phyloP scores from a whole-genome alignment of 1,140 invertebrate genomes.

The Dreissena polymorpha region DNA sequence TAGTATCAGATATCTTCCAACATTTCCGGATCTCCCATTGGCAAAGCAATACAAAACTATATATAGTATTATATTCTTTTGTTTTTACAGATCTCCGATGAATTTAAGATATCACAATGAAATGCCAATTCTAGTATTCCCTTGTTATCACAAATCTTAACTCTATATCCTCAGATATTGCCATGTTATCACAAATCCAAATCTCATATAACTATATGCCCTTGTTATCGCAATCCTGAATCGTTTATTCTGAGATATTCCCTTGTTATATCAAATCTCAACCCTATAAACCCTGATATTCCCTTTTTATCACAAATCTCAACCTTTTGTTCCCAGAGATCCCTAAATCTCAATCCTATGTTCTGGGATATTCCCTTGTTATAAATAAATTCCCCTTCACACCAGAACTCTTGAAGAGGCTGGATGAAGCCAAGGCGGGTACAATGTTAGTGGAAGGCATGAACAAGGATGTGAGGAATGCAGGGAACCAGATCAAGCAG shows the following conservation, averaged over 20 bases:
- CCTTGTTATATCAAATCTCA: too few species aligned
- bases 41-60: too few species aligned
- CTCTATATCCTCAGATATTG: neutral
- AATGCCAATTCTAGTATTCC: neutral
- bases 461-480: conserved; percentile 73
- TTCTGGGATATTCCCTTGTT: neutral
- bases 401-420: conserved; percentile 80
- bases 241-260: too few species aligned
- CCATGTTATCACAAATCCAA: neutral
- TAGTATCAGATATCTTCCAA: too few species aligned
- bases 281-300: too few species aligned
- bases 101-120: too few species aligned
- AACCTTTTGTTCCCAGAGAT: neutral
- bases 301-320: too few species aligned
- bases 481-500: conserved; percentile 27
- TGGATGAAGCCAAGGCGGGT: conserved; percentile 80
- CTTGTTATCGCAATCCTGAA: neutral
- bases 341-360: neutral
- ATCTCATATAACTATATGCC: neutral
- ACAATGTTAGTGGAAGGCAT: conserved; percentile 79
- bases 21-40: too few species aligned
- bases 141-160: neutral
- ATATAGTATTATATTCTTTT: too few species aligned
- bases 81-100: too few species aligned
- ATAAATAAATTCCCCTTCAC: conserved; percentile 12